A percentile compares a stretch with the other conserved stretches of the same genome.
These are phyloP conservation scores for Paracanthobrama guichenoti DNA, from an alignment of 2,113 vertebrate species.

Conservation along the genomic window DNA sequence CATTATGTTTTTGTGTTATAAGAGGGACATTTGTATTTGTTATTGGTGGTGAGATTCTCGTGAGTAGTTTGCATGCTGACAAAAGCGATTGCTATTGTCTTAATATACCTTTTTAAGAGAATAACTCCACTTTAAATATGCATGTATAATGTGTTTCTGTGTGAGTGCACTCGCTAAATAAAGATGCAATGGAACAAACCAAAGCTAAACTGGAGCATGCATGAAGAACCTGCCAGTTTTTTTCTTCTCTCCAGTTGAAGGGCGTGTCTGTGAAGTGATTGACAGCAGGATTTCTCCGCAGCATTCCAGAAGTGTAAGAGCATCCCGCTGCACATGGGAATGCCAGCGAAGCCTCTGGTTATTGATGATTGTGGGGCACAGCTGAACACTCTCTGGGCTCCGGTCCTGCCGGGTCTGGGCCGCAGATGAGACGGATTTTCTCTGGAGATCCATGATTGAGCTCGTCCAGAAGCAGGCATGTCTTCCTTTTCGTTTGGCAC, in stretches of 20 bases:
- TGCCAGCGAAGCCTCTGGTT: conserved; percentile 48
- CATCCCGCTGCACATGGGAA: conserved; percentile 46
- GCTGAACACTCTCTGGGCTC: conserved; percentile 52
- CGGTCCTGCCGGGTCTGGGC: conserved; percentile 44
- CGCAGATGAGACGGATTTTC: conserved; percentile 59
- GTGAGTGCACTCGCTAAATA: background rate
- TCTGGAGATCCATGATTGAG: conserved; percentile 48
- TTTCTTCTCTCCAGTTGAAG: conserved; percentile 45
- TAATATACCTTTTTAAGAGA: background rate
- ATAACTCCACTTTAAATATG: too few species aligned
- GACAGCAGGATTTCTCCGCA: conserved; percentile 51
- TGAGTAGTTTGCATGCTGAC: background rate
- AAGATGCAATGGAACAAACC: background rate
- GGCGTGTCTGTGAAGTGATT: conserved; percentile 54
- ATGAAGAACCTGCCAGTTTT: background rate
- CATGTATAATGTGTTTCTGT: background rate
- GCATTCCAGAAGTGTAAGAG: conserved; percentile 36
- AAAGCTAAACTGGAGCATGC: background rate
- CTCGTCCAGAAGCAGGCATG: conserved; percentile 3
- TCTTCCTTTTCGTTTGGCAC: background rate
- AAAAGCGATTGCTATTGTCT: background rate
- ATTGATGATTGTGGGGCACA: conserved; percentile 56
- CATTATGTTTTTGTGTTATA: background rate
- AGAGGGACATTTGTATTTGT: background rate
- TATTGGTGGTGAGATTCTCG: background rate